Base-by-base conservation (phyloP, 2,888 invertebrate genomes). In the Fabriciana adippe region DNA sequence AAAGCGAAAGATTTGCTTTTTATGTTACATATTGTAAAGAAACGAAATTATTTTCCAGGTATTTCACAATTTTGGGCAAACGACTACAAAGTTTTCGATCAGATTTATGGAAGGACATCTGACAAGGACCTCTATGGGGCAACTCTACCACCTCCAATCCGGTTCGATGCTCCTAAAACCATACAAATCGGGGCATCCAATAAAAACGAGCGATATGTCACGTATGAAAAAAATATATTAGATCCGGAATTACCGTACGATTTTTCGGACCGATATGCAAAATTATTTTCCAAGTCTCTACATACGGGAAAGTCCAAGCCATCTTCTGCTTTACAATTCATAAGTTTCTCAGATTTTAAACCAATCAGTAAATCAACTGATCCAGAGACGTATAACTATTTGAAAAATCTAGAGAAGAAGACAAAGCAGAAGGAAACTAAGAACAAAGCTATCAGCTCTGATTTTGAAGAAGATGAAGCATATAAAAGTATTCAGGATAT, bases 101-200 rank as follows among this genome's bases (percentile, higher is more conserved):
- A 90, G 73, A 78, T 92, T 5, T 92, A 91, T 72, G 90, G 90
- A 0, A 90, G 83, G 74, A 92, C 91, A 2, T 92, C 91, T 0
- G 92, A 92, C 72, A 88, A 80, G 67, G 85, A 91, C 0, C 79
- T 92, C 0, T 92, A 86, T 51, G 88, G 89, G 5, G 81, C 75
- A 0, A 79, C 80, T 0, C 70, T 91, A 21, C 90, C 89, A 6
- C 78, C 88, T 0, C 75, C 73, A 59, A 69, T 83, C 6, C 79
- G 70, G 2, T 81, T 79, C 54, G 76, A 77, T 14, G 59, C 75
- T 14, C 78, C 75, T 0, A 70, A 75, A 1, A 81, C 80, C 18
- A 67, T 74, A 3, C 76, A 76, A 54, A 70, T 76, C 6, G 78
- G 83, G 57, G 85, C 87, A 0, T 81, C 86, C 0, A 83, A 89